Base-by-base conservation (phyloP, 2,888 invertebrate genomes). In the Sericinus montela region DNA sequence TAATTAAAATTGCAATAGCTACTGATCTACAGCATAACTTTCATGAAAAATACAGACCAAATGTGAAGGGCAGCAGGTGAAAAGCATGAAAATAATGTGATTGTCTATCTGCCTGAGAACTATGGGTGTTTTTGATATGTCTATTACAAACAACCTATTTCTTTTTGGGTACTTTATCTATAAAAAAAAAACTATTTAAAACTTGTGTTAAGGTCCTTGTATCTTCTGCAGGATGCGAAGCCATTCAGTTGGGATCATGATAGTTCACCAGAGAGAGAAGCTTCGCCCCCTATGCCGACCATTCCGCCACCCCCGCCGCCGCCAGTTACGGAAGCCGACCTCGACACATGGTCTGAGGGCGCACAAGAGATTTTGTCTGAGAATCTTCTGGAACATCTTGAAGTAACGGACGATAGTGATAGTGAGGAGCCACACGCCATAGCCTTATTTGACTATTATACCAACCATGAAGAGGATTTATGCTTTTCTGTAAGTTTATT, bases 221-320 rank as follows among this genome's bases (percentile, higher is more conserved):
- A 5, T 19, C 19, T 46, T 36, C 14, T 10, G 9, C 60, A 87
- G 86, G 81, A 82, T 44, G 66, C 76, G 4, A 83, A 80, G 58
- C 60, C 69, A 0, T 65, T 78, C 32, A 68, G 63, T 51, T 88
- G 87, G 87, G 81, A 80, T 28, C 63, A 69, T 7, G 78, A 78
- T 8, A 67, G 65, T 48, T 75, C 77, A 10, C 73, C 80, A 0
- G 80, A 80, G 38, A 67, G 83, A 13, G 90, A 91, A 54, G 73
- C 85, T 1, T 94, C 94, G 15, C 94, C 93, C 0, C 95, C 95
- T 0, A 95, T 95, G 95, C 95, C 95, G 7, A 91, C 90, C 34
- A 89, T 93, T 56, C 94, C 95, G 6, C 94, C 95, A 1, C 95
- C 95, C 1, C 93, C 94, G 36, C 94, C 94, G 2, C 94, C 95